Percentiles rank a stretch among this genome's conserved stretches.
Evolutionary conservation across 2,797 vertebrate species (phyloP).

Genomic region (Sparidentex hasta): DNA sequence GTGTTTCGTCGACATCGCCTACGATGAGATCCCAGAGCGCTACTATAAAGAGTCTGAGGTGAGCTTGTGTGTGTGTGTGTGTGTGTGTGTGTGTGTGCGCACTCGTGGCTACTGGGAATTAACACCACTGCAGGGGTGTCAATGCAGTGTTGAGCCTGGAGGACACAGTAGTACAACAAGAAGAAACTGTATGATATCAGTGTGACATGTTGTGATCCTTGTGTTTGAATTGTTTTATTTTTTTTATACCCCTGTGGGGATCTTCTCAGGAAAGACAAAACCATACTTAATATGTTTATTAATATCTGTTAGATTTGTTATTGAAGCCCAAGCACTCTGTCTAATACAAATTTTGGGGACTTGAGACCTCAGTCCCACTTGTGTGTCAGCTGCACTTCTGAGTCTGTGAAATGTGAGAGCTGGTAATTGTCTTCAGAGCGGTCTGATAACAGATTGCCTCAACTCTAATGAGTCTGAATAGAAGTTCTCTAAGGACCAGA

Average conservation of each 20-base stretch:
- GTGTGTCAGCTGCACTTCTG: slow-evolving; percentile 10
- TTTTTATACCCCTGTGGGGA: neutral
- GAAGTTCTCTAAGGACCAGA: slow-evolving; percentile 31
- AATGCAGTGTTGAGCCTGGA: slow-evolving; percentile 4
- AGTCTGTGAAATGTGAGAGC: slow-evolving; percentile 29
- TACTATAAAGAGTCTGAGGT: slow-evolving; percentile 98
- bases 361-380: slow-evolving; percentile 3
- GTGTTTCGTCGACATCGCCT: slow-evolving; percentile 96
- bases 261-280: neutral
- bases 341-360: neutral
- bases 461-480: slow-evolving; percentile 31
- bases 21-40: slow-evolving; percentile 94
- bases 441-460: slow-evolving; percentile 45
- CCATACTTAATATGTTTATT: neutral
- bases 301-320: neutral
- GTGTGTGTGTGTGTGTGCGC: slow-evolving; percentile 27
- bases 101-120: neutral
- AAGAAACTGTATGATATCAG: neutral
- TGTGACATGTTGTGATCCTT: neutral
- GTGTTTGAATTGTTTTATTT: neutral
- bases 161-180: neutral
- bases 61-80: slow-evolving; percentile 38
- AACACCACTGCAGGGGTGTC: neutral
- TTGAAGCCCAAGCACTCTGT: neutral
- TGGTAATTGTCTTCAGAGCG: slow-evolving; percentile 37